These are phyloP conservation scores for Pteruthius melanotis DNA, from an alignment of 2,113 vertebrate genomes.

Conservation along the genomic window DNA sequence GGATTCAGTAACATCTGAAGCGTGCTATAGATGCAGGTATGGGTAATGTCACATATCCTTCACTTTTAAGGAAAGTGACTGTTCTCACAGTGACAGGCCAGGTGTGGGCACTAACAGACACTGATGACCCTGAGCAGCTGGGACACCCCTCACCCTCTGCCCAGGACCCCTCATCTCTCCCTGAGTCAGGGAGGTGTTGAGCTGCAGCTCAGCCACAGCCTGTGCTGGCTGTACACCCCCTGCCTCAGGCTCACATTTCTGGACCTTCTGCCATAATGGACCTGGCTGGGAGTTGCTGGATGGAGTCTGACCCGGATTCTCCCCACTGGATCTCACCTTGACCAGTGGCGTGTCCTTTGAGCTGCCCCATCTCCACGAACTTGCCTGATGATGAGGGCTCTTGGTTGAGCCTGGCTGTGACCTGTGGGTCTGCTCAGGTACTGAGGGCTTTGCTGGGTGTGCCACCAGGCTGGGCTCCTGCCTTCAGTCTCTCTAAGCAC, in stretches of 20 bases:
- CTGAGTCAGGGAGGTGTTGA: background rate
- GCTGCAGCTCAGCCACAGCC: background rate
- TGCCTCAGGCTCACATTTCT: fast-evolving
- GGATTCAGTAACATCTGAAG: background rate
- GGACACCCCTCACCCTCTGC: background rate
- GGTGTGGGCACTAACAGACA: background rate
- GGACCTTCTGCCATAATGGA: background rate
- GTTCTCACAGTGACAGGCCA: background rate
- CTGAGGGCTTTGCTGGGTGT: background rate
- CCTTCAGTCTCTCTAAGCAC: background rate
- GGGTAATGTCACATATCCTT: background rate
- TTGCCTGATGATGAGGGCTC: background rate
- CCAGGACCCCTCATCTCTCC: fast-evolving
- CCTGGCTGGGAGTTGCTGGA: background rate
- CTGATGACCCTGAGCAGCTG: background rate
- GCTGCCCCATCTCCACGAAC: fast-evolving
- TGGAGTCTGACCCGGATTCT: background rate
- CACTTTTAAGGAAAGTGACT: background rate
- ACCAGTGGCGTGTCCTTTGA: background rate
- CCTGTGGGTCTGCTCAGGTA: background rate
- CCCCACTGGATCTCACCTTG: background rate
- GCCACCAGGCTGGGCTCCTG: background rate
- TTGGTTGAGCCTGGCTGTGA: background rate
- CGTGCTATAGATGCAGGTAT: background rate
- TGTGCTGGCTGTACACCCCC: fast-evolving